Conservation (phyloP, 2,888 invertebrate species). For the Linnaemya vulpina region DNA sequence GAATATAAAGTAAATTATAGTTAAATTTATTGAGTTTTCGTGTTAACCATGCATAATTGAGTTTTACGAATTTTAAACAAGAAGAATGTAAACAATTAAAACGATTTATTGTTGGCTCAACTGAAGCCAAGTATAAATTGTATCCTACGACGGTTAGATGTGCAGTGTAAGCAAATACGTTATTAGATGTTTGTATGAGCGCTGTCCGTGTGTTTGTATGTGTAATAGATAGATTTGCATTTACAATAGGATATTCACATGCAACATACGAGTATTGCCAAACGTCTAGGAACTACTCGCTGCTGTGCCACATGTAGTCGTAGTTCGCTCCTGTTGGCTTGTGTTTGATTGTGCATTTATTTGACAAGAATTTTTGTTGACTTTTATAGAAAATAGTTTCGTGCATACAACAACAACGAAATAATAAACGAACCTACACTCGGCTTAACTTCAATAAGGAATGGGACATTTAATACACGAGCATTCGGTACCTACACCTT, state of each 20-base stretch:
- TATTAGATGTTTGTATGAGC: neutral
- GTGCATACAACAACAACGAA: conserved; percentile 47
- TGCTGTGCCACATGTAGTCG: neutral
- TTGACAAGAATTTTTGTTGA: conserved; percentile 53
- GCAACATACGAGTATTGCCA: neutral
- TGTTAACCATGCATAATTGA: conserved; percentile 82
- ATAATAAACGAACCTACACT: conserved; percentile 35
- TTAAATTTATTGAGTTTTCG: conserved; percentile 82
- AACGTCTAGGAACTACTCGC: conserved; percentile 3
- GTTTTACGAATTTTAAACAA: conserved; percentile 76
- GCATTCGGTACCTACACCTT: no score
- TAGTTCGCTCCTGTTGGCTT: neutral
- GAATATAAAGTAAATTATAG: conserved; percentile 75
- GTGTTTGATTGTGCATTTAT: conserved; percentile 24
- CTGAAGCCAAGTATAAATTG: conserved; percentile 53
- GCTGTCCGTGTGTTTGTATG: neutral
- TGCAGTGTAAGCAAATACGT: neutral
- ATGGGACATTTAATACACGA: neutral
- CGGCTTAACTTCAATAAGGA: neutral
- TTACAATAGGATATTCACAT: conserved; percentile 8
- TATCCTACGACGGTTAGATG: neutral
- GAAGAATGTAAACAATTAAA: conserved; percentile 74
- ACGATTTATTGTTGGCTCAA: conserved; percentile 73
- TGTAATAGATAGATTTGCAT: conserved; percentile 14
- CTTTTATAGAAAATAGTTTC: conserved; percentile 53